Conservation (phyloP, 2,797 vertebrate species). For the Percopsis omiscomaycus region DNA sequence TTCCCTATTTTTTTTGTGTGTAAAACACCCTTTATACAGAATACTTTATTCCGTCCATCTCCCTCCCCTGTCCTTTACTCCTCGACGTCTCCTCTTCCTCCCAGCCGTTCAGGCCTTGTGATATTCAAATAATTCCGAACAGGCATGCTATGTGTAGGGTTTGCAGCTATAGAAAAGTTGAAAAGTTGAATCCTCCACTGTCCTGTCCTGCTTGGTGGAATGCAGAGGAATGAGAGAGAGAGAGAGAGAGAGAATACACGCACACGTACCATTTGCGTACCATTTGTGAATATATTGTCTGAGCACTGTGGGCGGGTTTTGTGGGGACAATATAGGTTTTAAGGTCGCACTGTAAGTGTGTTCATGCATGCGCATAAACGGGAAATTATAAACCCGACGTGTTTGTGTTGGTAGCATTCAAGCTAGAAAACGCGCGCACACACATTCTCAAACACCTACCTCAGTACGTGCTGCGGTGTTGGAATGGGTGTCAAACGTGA, state of each 20-base stretch:
- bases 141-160: constrained; percentile 26
- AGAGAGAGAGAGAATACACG: constrained; percentile 21
- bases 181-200: constrained; percentile 49
- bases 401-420: not conserved
- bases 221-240: constrained; percentile 47
- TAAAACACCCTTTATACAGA: too few relatives aligned
- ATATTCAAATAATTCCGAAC: constrained; percentile 33
- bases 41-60: too few relatives aligned
- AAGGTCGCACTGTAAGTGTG: not conserved
- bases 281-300: too few relatives aligned
- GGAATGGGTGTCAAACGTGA: constrained; percentile 55
- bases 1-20: too few relatives aligned
- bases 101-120: constrained; percentile 13
- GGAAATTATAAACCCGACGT: not conserved
- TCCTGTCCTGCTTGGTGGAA: constrained; percentile 48
- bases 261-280: not conserved
- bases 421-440: not conserved
- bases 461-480: constrained; percentile 38
- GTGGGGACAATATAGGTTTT: too few relatives aligned
- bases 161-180: constrained; percentile 43
- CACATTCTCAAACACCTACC: constrained; percentile 14
- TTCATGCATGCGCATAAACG: not conserved
- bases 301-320: too few relatives aligned
- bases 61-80: too few relatives aligned
- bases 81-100: not conserved